Base-by-base conservation (phyloP, 1,140 invertebrate species). In the Piezodorus guildinii region DNA sequence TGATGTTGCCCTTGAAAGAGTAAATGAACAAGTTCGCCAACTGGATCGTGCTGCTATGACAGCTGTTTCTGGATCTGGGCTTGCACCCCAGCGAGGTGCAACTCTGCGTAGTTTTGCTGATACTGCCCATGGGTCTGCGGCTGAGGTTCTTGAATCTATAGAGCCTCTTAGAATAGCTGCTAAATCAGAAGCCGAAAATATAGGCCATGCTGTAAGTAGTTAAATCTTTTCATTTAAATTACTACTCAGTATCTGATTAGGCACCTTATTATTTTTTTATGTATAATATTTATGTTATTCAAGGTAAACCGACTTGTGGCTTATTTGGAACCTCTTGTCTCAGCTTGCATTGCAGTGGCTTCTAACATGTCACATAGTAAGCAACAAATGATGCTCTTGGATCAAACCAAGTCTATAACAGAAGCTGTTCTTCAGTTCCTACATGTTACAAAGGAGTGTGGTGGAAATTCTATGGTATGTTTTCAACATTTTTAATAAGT, bases 321-420 rank as follows among this genome's bases (percentile, higher is more conserved):
- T 43, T 92, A 90, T 70, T 86, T 91, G 69, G 90, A 95, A 64
- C 88, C 93, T 0, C 77, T 98, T 60, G 85, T 94, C 6, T 78
- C 82, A 9, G 86, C 86, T 27, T 84, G 88, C 0, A 85, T 95
- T 64, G 92, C 92, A 8, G 85, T 85, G n/a, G 88, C 92, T 1
- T 94, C 92, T 0, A 87, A 91, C 69, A 88, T 93, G 73, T 82
- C 87, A 8, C 93, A 95, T 73, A 89, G 90, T 0, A 87, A 87
- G 72, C 87, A 91, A 73, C 95, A 98, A 75, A 87, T 88, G 73
- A 81, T 84, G 23, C 76, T 97, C 19, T 77, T 99, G 17, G 91
- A 97, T 73, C 92, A 96, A 74, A 86, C 90, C 0, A 94, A 96
- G 74, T 96, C 95, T 0, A 91, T 98, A 16, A 83, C 90, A 0